A percentile compares a stretch with the other conserved stretches of the same genome.
Evolutionary conservation across 2,888 invertebrate genomes (phyloP).

Genomic region (Acrobasis consociella): DNA sequence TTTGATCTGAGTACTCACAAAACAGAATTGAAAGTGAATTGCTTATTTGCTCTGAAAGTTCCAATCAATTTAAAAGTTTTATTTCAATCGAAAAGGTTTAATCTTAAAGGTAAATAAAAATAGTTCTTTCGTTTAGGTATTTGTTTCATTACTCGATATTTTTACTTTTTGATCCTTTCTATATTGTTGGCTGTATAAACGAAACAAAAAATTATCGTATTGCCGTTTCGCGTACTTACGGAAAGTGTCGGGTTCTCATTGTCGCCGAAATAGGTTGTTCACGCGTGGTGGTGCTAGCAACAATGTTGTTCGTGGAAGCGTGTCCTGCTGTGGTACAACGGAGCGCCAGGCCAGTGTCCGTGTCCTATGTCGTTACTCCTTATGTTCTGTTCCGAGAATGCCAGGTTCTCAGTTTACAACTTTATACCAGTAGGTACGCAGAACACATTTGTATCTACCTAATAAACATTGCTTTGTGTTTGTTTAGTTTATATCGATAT

Average conservation of each 20-base stretch:
- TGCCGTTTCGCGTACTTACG: conserved; percentile 23
- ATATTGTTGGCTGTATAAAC: background rate
- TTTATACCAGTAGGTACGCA: too few species aligned
- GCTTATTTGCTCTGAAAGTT: too few species aligned
- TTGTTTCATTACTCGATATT: too few species aligned
- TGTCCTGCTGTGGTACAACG: conserved; percentile 32
- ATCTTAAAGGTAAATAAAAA: too few species aligned
- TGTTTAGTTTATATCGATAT: too few species aligned
- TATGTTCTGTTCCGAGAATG: conserved; percentile 2
- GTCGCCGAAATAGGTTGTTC: conserved; percentile 39
- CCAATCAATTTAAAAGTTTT: too few species aligned
- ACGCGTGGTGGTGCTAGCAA: conserved; percentile 44
- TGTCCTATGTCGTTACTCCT: conserved; percentile 32
- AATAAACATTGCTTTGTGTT: too few species aligned
- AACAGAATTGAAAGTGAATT: too few species aligned
- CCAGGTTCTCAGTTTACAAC: background rate
- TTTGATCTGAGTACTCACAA: conserved; percentile 26
- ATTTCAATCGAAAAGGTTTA: too few species aligned
- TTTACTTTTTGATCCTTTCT: too few species aligned
- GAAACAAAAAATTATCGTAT: background rate
- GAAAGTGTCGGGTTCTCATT: conserved; percentile 34
- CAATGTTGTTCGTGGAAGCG: conserved; percentile 56
- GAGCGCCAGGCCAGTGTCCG: conserved; percentile 28
- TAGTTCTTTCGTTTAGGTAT: too few species aligned
- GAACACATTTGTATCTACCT: too few species aligned